These are phyloP conservation scores for Araneus ventricosus DNA, from an alignment of 1,140 invertebrate species.

Conservation along the genomic window DNA sequence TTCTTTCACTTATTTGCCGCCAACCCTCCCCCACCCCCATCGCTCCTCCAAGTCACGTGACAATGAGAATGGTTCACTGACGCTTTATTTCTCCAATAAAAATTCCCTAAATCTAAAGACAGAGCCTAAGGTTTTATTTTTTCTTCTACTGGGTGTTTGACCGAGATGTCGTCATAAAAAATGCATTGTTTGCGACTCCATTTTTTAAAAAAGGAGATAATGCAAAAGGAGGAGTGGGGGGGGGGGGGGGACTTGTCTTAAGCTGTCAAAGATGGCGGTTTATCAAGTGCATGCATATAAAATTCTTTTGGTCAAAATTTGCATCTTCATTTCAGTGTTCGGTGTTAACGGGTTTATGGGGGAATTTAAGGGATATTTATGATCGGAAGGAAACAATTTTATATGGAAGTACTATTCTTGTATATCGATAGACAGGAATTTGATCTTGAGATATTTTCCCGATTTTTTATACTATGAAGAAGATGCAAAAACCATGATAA, in stretches of 20 bases:
- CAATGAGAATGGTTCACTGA: conserved; percentile 2
- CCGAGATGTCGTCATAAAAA: conserved; percentile 32
- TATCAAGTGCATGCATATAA: neutral
- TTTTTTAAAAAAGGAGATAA: neutral
- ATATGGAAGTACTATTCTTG: no score
- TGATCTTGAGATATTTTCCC: no score
- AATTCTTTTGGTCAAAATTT: neutral
- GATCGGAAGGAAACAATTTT: neutral
- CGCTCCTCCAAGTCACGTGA: conserved; percentile 2
- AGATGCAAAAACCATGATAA: no score
- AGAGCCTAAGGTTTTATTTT: neutral
- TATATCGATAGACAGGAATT: no score
- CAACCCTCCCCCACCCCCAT: no score
- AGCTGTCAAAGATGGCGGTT: neutral
- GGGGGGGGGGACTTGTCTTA: neutral
- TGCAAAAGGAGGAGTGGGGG: neutral
- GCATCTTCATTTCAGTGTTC: neutral
- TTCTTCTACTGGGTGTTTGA: neutral
- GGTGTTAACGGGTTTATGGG: neutral
- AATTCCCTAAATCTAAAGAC: conserved; percentile 10
- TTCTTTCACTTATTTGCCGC: conserved; percentile 10
- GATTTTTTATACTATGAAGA: no score
- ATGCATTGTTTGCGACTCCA: conserved; percentile 42
- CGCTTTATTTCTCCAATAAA: conserved; percentile 39
- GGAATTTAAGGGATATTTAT: neutral